These are phyloP conservation scores for Dinomys branickii DNA, from an alignment of 2,113 vertebrate species.

Conservation along the genomic window DNA sequence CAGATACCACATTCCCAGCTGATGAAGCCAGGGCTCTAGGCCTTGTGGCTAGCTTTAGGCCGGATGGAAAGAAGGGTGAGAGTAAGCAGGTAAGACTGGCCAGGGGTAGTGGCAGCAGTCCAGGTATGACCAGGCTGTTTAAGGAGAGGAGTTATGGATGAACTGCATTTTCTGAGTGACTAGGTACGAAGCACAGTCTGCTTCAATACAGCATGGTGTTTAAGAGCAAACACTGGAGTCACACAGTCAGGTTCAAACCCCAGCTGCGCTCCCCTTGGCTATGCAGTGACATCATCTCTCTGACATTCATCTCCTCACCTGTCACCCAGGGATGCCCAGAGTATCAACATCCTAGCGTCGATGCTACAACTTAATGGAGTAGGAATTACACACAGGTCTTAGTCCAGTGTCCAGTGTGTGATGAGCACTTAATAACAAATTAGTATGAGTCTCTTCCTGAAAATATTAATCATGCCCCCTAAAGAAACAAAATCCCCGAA, in stretches of 20 bases:
- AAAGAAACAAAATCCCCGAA: too few species aligned
- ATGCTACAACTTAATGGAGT: neutral
- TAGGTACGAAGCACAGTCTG: neutral
- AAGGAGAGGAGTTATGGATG: neutral
- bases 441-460: neutral
- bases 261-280: neutral
- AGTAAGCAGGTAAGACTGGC: neutral
- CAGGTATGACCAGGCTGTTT: neutral
- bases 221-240: neutral
- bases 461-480: neutral
- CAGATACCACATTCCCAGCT: neutral
- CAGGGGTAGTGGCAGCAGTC: neutral
- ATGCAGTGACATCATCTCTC: fast-evolving
- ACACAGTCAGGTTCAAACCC: neutral
- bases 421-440: neutral
- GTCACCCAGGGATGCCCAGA: neutral
- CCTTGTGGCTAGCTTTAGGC: neutral
- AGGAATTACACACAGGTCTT: neutral
- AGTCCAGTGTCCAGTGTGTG: neutral
- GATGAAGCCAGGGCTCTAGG: neutral
- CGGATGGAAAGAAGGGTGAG: neutral
- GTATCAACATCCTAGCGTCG: neutral
- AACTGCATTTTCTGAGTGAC: neutral
- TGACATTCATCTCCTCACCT: fast-evolving
- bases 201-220: fast-evolving